Percentiles rank a stretch among this genome's conserved stretches.
phyloP scores from a whole-genome alignment of 2,113 vertebrate genomes.

The Eonycteris spelaea region DNA sequence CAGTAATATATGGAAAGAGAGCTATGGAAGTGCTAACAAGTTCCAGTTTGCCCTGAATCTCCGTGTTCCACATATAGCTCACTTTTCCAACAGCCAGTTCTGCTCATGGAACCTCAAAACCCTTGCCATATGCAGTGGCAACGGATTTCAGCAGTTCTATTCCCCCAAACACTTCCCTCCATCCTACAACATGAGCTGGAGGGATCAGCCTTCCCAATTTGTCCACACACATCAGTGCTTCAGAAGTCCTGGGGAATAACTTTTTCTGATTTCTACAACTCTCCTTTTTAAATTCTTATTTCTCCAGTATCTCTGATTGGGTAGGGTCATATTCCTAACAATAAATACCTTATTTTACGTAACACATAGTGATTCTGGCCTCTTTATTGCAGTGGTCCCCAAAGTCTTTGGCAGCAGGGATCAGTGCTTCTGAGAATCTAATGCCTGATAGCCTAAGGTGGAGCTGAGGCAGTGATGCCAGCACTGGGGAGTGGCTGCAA shows the following conservation, averaged over 20 bases:
- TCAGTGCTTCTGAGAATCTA: too few species aligned
- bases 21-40: neutral
- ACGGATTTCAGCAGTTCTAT: neutral
- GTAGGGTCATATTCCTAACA: neutral
- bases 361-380: neutral
- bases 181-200: neutral
- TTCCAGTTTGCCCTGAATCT: neutral
- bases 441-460: too few species aligned
- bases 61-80: neutral
- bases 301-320: neutral
- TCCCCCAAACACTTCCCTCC: neutral
- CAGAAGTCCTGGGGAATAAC: neutral
- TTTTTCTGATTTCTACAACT: neutral
- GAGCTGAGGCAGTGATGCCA: too few species aligned
- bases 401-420: too few species aligned
- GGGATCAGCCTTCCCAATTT: neutral
- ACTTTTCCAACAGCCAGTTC: neutral
- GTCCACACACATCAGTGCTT: neutral
- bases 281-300: neutral
- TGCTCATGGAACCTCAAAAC: neutral
- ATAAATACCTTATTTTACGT: neutral
- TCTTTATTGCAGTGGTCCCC: neutral
- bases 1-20: neutral
- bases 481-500: too few species aligned
- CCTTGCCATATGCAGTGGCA: neutral